phyloP scores from a whole-genome alignment of 2,113 vertebrate species.

The Dipodomys ordii region DNA sequence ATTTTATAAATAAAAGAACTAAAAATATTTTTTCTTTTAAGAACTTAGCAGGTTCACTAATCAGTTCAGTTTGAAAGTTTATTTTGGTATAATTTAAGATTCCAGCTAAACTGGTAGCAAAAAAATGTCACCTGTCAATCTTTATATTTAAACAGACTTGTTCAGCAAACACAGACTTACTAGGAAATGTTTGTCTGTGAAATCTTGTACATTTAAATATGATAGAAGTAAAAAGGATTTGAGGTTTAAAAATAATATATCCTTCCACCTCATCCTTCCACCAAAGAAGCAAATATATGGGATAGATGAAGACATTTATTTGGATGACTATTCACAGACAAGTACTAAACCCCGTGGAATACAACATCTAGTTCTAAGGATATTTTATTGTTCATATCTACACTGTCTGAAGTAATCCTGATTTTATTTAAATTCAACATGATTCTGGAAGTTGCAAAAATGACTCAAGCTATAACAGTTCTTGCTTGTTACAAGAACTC shows the following conservation, averaged over 20 bases:
- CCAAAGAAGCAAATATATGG: neutral
- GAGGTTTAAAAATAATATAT: neutral
- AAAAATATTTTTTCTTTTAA: conserved; percentile 46
- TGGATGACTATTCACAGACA: neutral
- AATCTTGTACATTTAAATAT: conserved; percentile 7
- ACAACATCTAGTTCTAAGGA: conserved; percentile 68
- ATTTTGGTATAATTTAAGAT: conserved; percentile 39
- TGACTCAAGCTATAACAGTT: conserved; percentile 78
- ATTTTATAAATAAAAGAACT: conserved; percentile 38
- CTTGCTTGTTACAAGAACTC: conserved; percentile 70
- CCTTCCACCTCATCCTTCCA: neutral
- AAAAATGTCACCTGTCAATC: conserved; percentile 36
- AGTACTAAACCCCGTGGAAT: conserved; percentile 50
- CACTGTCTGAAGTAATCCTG: conserved; percentile 81
- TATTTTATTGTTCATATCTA: conserved; percentile 80
- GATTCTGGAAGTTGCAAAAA: conserved; percentile 82
- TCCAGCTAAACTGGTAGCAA: conserved; percentile 20
- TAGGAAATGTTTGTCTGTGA: conserved; percentile 13
- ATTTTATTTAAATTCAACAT: conserved; percentile 80
- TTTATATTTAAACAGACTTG: conserved; percentile 35
- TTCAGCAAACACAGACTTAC: neutral
- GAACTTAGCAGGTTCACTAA: conserved; percentile 24
- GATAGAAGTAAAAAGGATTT: neutral
- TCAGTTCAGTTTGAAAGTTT: conserved; percentile 31
- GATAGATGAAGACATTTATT: conserved; percentile 36